Percentiles rank a stretch among this genome's conserved stretches.
phyloP scores from a whole-genome alignment of 2,888 invertebrate species.

The Ctena decussata region DNA sequence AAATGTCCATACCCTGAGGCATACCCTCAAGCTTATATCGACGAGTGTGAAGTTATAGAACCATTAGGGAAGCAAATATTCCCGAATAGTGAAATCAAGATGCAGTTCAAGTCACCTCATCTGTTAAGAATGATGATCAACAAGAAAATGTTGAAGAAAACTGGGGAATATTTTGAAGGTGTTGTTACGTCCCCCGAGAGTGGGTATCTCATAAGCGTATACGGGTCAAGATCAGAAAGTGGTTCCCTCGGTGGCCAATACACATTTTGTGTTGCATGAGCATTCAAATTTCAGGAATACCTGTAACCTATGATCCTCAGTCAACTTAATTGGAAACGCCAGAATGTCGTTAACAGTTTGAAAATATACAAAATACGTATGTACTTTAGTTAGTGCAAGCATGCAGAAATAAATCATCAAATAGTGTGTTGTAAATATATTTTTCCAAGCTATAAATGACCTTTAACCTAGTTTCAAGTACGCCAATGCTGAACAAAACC shows the following conservation, averaged over 20 bases:
- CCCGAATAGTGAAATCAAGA: not conserved
- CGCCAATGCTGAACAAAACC: no score
- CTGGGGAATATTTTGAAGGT: not conserved
- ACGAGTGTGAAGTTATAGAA: slow-evolving; percentile 14
- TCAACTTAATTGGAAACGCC: no score
- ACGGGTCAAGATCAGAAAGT: not conserved
- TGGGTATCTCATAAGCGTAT: not conserved
- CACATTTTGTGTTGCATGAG: not conserved
- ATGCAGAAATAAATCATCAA: no score
- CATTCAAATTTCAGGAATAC: no score
- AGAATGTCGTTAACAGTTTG: no score
- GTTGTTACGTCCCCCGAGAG: not conserved
- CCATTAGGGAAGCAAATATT: not conserved
- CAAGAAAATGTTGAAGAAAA: not conserved
- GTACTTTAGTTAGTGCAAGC: no score
- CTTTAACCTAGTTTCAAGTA: no score
- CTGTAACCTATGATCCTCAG: no score
- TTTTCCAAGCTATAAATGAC: no score
- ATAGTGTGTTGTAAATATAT: no score
- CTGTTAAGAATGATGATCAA: not conserved
- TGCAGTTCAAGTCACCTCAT: not conserved
- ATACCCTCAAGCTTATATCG: slow-evolving; percentile 5
- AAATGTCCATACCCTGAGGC: slow-evolving; percentile 1
- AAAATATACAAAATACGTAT: no score
- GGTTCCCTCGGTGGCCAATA: not conserved